Conservation (phyloP, 2,888 invertebrate species). For the Pristionchus maxplancki region DNA sequence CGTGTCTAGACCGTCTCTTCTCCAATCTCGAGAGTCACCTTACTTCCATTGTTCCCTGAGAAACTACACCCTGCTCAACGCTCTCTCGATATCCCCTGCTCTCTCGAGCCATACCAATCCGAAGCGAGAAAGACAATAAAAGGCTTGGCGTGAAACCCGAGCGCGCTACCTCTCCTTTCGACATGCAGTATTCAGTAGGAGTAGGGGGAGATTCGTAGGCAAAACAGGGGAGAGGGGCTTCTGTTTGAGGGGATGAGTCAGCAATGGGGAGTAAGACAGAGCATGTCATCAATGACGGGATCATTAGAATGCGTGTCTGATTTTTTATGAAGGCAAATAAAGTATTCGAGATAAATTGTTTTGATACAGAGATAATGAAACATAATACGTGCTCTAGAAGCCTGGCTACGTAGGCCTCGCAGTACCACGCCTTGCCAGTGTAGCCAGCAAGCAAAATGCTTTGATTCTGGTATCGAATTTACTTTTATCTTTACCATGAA, state of each 20-base stretch:
- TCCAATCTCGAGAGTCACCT: neutral
- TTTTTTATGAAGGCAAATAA: too few relatives aligned
- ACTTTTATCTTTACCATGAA: too few relatives aligned
- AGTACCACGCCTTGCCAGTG: too few relatives aligned
- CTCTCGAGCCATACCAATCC: neutral
- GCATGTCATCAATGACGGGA: neutral
- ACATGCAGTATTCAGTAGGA: constrained; percentile 30
- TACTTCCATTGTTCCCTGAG: neutral
- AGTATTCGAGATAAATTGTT: too few relatives aligned
- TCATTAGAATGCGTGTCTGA: too few relatives aligned
- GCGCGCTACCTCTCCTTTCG: neutral
- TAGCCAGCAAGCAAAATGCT: too few relatives aligned
- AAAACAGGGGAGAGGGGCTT: neutral
- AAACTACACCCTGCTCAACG: neutral
- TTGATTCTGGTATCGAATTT: too few relatives aligned
- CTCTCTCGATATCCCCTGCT: neutral
- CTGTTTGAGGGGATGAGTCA: constrained; percentile 12
- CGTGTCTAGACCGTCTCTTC: neutral
- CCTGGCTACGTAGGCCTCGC: too few relatives aligned
- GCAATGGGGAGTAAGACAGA: neutral
- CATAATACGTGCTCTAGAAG: too few relatives aligned
- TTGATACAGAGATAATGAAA: too few relatives aligned
- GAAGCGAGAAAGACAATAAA: constrained; percentile 5
- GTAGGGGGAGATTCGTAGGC: neutral
- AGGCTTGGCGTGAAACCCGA: neutral